Conservation (phyloP, 2,888 invertebrate species). For the Platycheirus rosarum region DNA sequence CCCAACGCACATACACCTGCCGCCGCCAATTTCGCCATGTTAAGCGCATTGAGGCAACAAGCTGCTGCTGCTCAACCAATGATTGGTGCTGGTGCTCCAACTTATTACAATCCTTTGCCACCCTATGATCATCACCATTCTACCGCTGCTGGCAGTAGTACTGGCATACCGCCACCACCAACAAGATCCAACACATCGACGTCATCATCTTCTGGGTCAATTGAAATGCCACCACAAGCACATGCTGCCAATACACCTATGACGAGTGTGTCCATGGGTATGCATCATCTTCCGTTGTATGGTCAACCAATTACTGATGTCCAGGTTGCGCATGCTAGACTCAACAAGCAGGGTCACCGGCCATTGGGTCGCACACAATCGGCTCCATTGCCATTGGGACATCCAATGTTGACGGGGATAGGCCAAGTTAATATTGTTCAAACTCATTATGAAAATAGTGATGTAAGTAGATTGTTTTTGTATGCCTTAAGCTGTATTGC, state of each 20-base stretch:
- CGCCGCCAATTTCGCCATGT: conserved; percentile 79
- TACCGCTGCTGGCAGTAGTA: conserved; percentile 61
- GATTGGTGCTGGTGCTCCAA: conserved; percentile 77
- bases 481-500: neutral
- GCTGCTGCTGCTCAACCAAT: conserved; percentile 70
- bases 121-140: conserved; percentile 78
- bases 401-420: conserved; percentile 88
- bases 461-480: conserved; percentile 77
- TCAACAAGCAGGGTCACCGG: conserved; percentile 89
- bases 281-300: conserved; percentile 78
- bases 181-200: conserved; percentile 85
- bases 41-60: conserved; percentile 80
- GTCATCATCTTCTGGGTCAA: conserved; percentile 81
- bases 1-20: conserved; percentile 80
- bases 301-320: conserved; percentile 86
- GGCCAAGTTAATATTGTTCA: conserved; percentile 82
- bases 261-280: conserved; percentile 63
- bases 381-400: conserved; percentile 94
- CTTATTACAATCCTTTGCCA: conserved; percentile 80
- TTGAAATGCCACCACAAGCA: conserved; percentile 81
- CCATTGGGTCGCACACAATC: conserved; percentile 97
- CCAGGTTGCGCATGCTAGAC: conserved; percentile 87
- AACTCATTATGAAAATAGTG: conserved; percentile 82
- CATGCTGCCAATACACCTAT: conserved; percentile 79
- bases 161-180: conserved; percentile 78